Conservation (phyloP, 64 coral and sea anemone genomes). For the Cladopsammia gracilis region DNA sequence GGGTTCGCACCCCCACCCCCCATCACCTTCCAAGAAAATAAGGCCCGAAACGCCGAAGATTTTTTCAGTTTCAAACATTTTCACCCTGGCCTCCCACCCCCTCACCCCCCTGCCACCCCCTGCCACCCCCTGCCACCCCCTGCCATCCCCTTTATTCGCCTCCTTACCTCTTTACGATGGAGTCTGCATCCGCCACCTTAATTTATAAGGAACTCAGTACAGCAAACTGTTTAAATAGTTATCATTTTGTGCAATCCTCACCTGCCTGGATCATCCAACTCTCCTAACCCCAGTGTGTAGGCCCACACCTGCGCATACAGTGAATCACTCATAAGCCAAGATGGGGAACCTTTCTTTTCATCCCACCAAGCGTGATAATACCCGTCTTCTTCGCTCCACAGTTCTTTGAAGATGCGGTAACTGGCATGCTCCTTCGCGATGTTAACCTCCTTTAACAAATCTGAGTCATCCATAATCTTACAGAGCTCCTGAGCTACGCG, state of each 20-base stretch:
- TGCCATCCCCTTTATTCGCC: no score
- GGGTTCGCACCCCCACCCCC: no score
- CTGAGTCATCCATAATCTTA: constrained; percentile 31
- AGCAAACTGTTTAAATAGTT: not conserved
- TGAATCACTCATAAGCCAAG: constrained; percentile 78
- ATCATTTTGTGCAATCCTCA: not conserved
- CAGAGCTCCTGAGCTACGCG: constrained; percentile 59
- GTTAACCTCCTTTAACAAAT: constrained; percentile 12
- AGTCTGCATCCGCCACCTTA: not conserved
- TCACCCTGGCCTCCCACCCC: no score
- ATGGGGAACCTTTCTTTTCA: constrained; percentile 44
- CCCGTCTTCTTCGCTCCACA: constrained; percentile 71
- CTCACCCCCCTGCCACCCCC: no score
- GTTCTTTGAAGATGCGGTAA: constrained; percentile 49
- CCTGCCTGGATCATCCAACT: constrained; percentile 56
- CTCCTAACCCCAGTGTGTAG: constrained; percentile 76
- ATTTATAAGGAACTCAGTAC: not conserved
- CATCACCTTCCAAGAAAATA: no score
- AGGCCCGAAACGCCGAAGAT: no score
- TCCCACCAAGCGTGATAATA: constrained; percentile 88
- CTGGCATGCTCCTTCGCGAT: constrained; percentile 6
- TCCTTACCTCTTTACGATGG: no score
- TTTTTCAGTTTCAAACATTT: no score
- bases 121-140: no score
- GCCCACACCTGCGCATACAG: constrained; percentile 85